These are phyloP conservation scores for Lethocerus indicus DNA, from an alignment of 1,140 invertebrate genomes.

Conservation along the genomic window DNA sequence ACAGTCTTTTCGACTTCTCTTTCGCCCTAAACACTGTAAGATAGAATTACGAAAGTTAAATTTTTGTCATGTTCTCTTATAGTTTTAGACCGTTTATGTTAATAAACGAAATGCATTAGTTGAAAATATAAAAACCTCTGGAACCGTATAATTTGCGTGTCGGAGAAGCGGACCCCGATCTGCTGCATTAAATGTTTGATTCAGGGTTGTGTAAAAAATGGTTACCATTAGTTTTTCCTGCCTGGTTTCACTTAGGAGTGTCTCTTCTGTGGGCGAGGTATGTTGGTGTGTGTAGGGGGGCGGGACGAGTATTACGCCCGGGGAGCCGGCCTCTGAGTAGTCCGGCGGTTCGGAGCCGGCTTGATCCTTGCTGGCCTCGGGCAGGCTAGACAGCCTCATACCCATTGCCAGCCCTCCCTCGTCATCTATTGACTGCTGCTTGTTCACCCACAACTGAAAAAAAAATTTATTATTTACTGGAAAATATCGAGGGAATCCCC, in stretches of 20 bases:
- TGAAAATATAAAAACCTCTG: too few species aligned
- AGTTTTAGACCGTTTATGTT: too few species aligned
- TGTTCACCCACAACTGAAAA: conserved; percentile 9
- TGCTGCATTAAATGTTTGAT: too few species aligned
- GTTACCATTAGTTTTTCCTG: conserved; percentile 14
- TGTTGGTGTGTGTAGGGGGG: conserved; percentile 16
- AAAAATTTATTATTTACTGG: too few species aligned
- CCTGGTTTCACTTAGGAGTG: conserved; percentile 1
- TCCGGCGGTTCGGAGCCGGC: neutral
- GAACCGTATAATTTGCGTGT: too few species aligned
- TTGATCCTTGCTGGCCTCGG: conserved; percentile 1
- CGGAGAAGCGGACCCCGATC: too few species aligned
- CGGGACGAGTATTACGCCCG: conserved; percentile 18
- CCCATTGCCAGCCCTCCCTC: neutral
- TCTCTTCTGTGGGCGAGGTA: conserved; percentile 5
- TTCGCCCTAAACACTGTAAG: too few species aligned
- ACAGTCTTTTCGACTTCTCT: too few species aligned
- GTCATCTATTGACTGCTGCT: conserved; percentile 10
- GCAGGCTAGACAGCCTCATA: neutral
- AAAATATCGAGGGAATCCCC: too few species aligned
- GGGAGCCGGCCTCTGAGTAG: conserved; percentile 5
- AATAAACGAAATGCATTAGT: too few species aligned
- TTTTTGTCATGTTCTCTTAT: too few species aligned
- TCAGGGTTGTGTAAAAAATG: neutral
- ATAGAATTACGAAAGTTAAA: too few species aligned